A percentile compares a stretch with the other conserved stretches of the same genome.
phyloP scores from a whole-genome alignment of 2,888 invertebrate species.

The Dicycla oo region DNA sequence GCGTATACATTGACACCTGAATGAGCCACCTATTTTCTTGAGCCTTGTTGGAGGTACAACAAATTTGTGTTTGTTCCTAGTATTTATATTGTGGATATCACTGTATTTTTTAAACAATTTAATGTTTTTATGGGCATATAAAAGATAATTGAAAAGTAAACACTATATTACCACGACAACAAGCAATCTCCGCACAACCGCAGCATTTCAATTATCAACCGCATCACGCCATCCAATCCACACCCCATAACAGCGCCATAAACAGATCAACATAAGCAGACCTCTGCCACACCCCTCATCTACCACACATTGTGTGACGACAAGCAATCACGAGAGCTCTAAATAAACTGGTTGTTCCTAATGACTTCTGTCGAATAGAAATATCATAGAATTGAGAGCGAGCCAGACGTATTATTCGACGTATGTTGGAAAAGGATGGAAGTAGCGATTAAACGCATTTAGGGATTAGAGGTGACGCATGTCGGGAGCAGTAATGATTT shows the following conservation, averaged over 20 bases:
- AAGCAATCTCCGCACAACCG: conserved; percentile 66
- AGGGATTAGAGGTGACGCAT: conserved; percentile 77
- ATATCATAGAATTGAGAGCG: conserved; percentile 75
- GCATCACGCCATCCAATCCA: conserved; percentile 50
- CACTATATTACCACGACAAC: conserved; percentile 61
- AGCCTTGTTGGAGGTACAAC: too few species aligned
- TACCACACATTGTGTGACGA: conserved; percentile 43
- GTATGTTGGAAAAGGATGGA: conserved; percentile 63
- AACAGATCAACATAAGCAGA: conserved; percentile 43
- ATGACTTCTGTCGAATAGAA: conserved; percentile 73
- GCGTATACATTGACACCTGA: too few species aligned
- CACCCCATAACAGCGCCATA: conserved; percentile 53
- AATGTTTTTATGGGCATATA: too few species aligned
- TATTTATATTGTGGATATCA: too few species aligned
- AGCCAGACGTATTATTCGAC: conserved; percentile 63
- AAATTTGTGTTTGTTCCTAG: too few species aligned
- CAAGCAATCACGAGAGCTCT: conserved; percentile 51
- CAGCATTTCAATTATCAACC: conserved; percentile 65
- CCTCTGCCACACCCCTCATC: conserved; percentile 49
- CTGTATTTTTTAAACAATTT: too few species aligned
- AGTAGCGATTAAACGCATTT: conserved; percentile 71
- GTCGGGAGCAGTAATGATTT: conserved; percentile 76
- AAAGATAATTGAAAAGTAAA: conserved; percentile 48
- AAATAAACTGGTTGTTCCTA: conserved; percentile 53
- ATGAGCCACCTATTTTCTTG: too few species aligned